Evolutionary conservation across 1,140 invertebrate genomes (phyloP).

Genomic region (Proctacanthus coquilletti): DNA sequence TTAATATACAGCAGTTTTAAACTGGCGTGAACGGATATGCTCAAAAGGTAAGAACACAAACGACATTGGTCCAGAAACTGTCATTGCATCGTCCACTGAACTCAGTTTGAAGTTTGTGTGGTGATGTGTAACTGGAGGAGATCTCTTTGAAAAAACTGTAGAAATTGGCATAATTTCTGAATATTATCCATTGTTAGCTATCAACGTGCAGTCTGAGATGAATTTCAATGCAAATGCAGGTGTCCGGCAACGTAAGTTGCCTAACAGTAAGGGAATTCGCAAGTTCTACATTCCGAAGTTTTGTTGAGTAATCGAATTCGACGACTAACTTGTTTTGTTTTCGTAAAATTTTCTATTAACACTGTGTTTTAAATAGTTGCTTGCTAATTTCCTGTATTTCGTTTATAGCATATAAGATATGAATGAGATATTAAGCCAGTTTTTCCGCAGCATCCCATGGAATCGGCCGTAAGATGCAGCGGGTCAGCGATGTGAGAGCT

Average conservation of each 20-base stretch:
- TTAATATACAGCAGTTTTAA: too few relatives aligned
- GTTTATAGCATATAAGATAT: constrained; percentile 15
- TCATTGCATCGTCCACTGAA: not conserved
- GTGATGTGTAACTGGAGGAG: not conserved
- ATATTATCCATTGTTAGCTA: not conserved
- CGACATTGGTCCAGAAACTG: too few relatives aligned
- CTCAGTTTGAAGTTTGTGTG: not conserved
- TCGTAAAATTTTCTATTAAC: constrained; percentile 4
- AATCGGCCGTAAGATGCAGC: constrained; percentile 37
- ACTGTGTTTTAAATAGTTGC: constrained; percentile 8
- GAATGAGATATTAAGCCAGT: too few relatives aligned
- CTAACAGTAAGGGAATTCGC: constrained; percentile 28
- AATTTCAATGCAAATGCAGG: constrained; percentile 36
- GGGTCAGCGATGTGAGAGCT: constrained; percentile 45
- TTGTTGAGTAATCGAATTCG: not conserved
- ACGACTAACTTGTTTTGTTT: not conserved
- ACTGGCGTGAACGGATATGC: too few relatives aligned
- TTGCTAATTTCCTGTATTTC: constrained; percentile 12
- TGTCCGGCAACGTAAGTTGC: constrained; percentile 32
- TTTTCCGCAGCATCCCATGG: too few relatives aligned
- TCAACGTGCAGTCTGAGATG: constrained; percentile 14
- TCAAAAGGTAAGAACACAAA: too few relatives aligned
- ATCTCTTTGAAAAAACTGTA: not conserved
- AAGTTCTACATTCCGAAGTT: constrained; percentile 11
- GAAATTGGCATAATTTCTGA: not conserved